Base-by-base conservation (phyloP, 2,888 invertebrate genomes). In the Neoaliturus tenellus region DNA sequence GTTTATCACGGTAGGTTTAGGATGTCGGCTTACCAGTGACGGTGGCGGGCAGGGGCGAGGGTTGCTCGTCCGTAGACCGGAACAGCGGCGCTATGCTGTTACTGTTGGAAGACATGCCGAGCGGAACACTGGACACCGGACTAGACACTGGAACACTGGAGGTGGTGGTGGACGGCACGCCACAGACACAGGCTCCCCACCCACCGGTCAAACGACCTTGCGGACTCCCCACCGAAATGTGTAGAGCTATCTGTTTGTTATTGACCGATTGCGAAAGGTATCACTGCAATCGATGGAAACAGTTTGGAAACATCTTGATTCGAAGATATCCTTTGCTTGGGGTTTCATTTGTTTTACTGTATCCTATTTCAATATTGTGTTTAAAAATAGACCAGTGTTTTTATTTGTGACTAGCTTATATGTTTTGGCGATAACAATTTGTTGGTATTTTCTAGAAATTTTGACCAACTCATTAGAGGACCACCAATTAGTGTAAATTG, bases 21-120 rank as follows among this genome's bases (percentile, higher is more conserved):
- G n/a, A 10, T 14, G 31, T 39, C 12, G 10, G 41, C 28, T 82
- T 83, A 85, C 85, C 85, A 62, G 83, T 83, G 58, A 85, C 80
- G 4, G 51, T 73, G 0, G 85, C 85, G 10, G 35, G 62, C 33
- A 85, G 14, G 17, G 85, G 85, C 33, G 78, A 69, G 33, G 82
- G 78, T 51, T 85, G 85, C 69, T 85, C 85, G 51, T 85, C 85
- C 17, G 85, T 85, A n/a, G 85, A 83, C 28, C 83, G 82, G 81
- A 83, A 85, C 14, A 85, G 83, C 31, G 78, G 78, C 8, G 78
- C 78, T 6, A 78, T 78, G 20, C 69, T 69, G 31, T 67, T 78
- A 23, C 69, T 69, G 31, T 67, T 58, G 51, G 33, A 44, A 31
- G 55, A 23, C 80, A 69, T 69, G 41, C 20, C 81, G 75, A 14